Evolutionary conservation across 2,888 invertebrate genomes (phyloP).

Genomic region (Athalia rosae): DNA sequence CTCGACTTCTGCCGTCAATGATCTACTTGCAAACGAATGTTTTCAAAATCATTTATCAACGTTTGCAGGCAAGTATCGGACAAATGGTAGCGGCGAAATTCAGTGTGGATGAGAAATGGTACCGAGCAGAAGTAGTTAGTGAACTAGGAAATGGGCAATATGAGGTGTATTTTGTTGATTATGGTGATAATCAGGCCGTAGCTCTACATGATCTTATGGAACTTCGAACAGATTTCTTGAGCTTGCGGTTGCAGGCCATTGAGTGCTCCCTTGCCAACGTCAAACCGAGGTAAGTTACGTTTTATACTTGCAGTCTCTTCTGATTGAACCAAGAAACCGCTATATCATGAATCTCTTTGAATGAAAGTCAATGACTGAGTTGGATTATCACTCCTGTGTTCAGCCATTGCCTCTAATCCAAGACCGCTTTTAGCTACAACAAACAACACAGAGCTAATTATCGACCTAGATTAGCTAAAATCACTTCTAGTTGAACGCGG

Average conservation of each 20-base stretch:
- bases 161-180: conserved; percentile 89
- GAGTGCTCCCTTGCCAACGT: conserved; percentile 89
- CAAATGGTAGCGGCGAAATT: conserved; percentile 91
- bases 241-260: conserved; percentile 88
- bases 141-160: conserved; percentile 79
- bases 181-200: conserved; percentile 87
- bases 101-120: conserved; percentile 89
- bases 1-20: neutral
- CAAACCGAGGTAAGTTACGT: conserved; percentile 75
- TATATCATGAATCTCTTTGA: too few species aligned
- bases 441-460: too few species aligned
- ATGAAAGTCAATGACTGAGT: too few species aligned
- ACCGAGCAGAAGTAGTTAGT: conserved; percentile 83
- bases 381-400: too few species aligned
- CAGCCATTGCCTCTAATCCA: too few species aligned
- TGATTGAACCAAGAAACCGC: neutral
- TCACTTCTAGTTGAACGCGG: too few species aligned
- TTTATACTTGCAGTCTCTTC: neutral
- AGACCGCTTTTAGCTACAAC: too few species aligned
- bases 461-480: too few species aligned
- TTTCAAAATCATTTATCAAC: neutral
- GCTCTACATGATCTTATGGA: conserved; percentile 81
- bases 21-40: neutral
- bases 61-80: conserved; percentile 78
- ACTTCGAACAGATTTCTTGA: conserved; percentile 84